Conservation (phyloP, 2,797 vertebrate genomes). For the Enteromius radiatus region DNA sequence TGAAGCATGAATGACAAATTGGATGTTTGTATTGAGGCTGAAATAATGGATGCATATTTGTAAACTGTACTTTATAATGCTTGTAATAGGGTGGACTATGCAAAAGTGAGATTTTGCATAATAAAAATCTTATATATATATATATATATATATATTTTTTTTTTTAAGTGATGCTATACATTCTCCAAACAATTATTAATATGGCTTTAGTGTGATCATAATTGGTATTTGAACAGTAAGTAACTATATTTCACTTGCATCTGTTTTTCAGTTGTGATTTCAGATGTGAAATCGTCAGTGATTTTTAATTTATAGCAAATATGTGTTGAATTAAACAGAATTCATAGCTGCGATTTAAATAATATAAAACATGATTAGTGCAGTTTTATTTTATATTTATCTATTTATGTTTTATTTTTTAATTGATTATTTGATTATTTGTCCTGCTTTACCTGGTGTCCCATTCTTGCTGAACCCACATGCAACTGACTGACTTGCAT, state of each 20-base stretch:
- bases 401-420: neutral
- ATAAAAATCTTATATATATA: no score
- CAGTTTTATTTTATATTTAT: neutral
- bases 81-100: neutral
- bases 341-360: neutral
- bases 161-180: no score
- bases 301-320: neutral
- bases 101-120: neutral
- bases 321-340: neutral
- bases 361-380: neutral
- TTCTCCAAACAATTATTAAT: neutral
- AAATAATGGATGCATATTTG: neutral
- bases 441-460: neutral
- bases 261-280: neutral
- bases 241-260: neutral
- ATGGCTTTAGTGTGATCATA: neutral
- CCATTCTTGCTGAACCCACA: neutral
- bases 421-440: no score
- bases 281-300: neutral
- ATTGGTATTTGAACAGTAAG: neutral
- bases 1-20: neutral
- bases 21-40: neutral
- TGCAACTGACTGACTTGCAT: constrained; percentile 23
- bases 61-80: neutral
- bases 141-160: no score